A percentile compares a stretch with the other conserved stretches of the same genome.
phyloP scores from a whole-genome alignment of 2,888 invertebrate genomes.

The Nomada flava region DNA sequence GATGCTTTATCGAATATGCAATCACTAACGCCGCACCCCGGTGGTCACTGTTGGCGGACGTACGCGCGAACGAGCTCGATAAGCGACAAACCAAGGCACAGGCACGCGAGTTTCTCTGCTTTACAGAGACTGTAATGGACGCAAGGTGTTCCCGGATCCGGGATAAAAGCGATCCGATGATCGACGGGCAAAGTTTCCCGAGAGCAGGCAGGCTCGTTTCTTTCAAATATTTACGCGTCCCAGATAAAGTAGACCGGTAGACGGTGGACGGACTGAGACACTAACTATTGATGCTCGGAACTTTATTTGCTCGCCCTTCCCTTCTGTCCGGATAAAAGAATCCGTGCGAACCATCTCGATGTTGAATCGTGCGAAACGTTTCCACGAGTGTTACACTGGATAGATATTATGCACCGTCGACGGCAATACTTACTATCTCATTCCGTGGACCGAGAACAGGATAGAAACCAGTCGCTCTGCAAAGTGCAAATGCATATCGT shows the following conservation, averaged over 20 bases:
- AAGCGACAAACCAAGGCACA: conserved; percentile 42
- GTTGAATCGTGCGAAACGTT: not conserved
- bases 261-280: conserved; percentile 11
- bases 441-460: conserved; percentile 20
- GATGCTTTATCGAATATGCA: conserved; percentile 59
- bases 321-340: not conserved
- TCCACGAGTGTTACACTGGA: not conserved
- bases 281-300: conserved; percentile 29
- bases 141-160: not conserved
- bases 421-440: conserved; percentile 36
- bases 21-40: conserved; percentile 44
- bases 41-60: not conserved
- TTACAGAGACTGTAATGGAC: conserved; percentile 14
- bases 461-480: conserved; percentile 39
- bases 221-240: conserved; percentile 29
- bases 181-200: conserved; percentile 17
- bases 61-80: conserved; percentile 25
- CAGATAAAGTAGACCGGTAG: conserved; percentile 20
- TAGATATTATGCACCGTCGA: not conserved
- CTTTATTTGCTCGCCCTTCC: not conserved
- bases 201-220: not conserved
- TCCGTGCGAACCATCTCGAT: too few species aligned
- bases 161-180: not conserved
- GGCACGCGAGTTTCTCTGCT: conserved; percentile 41
- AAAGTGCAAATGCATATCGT: conserved; percentile 35